Conservation (phyloP, 2,113 vertebrate species). For the Eidolon helvum region DNA sequence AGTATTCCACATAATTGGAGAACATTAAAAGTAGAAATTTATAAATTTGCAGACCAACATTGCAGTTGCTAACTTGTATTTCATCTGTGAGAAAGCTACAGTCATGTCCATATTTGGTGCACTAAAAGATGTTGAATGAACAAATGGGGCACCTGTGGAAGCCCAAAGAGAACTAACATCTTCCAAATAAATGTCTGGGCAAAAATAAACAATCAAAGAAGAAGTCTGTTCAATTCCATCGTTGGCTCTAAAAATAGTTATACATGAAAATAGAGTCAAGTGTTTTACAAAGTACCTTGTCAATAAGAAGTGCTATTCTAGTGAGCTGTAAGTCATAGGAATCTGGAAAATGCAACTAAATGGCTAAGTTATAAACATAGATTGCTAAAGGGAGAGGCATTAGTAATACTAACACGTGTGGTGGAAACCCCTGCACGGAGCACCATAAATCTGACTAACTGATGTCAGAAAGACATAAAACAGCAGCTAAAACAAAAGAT, state of each 20-base stretch:
- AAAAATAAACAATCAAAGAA: slow-evolving; percentile 82
- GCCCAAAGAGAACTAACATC: slow-evolving; percentile 78
- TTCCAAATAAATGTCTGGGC: slow-evolving; percentile 85
- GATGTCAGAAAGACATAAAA: slow-evolving; percentile 66
- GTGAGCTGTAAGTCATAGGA: slow-evolving; percentile 82
- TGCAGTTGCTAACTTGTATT: slow-evolving; percentile 61
- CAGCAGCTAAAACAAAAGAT: slow-evolving; percentile 58
- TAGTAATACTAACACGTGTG: slow-evolving; percentile 60
- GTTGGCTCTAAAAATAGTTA: slow-evolving; percentile 85
- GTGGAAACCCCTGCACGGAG: slow-evolving; percentile 67
- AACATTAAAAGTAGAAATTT: background rate
- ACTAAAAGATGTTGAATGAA: slow-evolving; percentile 84
- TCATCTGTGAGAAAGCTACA: slow-evolving; percentile 73
- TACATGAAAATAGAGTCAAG: slow-evolving; percentile 84
- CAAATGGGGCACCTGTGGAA: slow-evolving; percentile 81
- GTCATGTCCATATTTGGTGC: slow-evolving; percentile 86
- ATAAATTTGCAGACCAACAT: background rate
- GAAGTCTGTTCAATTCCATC: slow-evolving; percentile 80
- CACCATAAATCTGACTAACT: slow-evolving; percentile 58
- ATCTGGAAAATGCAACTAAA: slow-evolving; percentile 81
- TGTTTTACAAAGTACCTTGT: slow-evolving; percentile 83
- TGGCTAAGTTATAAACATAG: slow-evolving; percentile 81
- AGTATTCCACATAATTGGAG: background rate
- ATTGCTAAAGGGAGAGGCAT: slow-evolving; percentile 73
- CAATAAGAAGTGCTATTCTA: slow-evolving; percentile 84